Conservation (phyloP, 2,888 invertebrate genomes). For the Drosophila pseudotalamancana region DNA sequence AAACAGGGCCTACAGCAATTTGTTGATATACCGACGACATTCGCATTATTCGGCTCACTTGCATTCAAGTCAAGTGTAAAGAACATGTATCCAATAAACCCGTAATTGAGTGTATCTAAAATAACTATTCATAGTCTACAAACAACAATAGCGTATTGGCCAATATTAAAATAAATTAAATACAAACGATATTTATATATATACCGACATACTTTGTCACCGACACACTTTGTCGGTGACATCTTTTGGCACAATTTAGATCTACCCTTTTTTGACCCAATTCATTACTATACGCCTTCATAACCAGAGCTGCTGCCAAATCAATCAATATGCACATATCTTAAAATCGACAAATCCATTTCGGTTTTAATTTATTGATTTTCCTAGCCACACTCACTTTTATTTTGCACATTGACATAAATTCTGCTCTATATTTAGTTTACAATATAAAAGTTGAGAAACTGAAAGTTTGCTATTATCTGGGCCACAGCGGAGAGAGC, state of each 20-base stretch:
- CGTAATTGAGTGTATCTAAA: background rate
- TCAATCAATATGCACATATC: slow-evolving; percentile 33
- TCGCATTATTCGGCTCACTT: slow-evolving; percentile 39
- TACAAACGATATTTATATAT: no score
- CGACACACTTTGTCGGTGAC: background rate
- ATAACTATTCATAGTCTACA: no score
- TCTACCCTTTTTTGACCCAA: background rate
- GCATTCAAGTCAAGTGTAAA: slow-evolving; percentile 51
- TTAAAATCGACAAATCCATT: slow-evolving; percentile 2
- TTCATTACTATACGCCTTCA: background rate
- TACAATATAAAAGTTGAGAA: slow-evolving; percentile 50
- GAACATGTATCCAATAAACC: background rate
- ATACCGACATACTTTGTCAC: no score
- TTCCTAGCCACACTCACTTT: slow-evolving; percentile 14
- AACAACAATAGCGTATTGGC: no score
- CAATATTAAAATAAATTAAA: no score
- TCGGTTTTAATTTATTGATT: slow-evolving; percentile 47
- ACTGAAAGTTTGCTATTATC: slow-evolving; percentile 41
- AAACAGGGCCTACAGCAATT: slow-evolving; percentile 30
- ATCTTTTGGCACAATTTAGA: background rate
- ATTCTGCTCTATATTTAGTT: slow-evolving; percentile 20
- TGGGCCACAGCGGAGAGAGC: slow-evolving; percentile 1
- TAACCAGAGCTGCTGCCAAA: slow-evolving; percentile 4
- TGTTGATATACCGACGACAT: slow-evolving; percentile 21
- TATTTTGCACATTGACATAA: background rate